phyloP scores from a whole-genome alignment of 2,888 invertebrate species.

The Neoaliturus tenellus region DNA sequence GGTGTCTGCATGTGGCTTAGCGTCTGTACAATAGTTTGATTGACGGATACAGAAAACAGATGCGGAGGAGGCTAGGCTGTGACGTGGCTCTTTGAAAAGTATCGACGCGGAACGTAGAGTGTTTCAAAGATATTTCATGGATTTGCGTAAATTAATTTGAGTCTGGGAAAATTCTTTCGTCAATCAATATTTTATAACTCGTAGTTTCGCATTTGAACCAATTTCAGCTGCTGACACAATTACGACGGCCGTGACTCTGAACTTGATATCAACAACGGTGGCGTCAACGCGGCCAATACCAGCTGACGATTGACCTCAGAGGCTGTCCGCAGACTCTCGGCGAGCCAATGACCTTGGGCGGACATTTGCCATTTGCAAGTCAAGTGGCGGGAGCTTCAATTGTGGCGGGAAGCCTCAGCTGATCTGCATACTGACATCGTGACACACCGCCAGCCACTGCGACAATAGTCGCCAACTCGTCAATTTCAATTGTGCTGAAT shows the following conservation, averaged over 20 bases:
- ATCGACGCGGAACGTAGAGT: background rate
- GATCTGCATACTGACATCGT: constrained; percentile 22
- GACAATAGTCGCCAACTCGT: constrained; percentile 3
- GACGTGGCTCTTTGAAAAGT: background rate
- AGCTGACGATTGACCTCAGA: background rate
- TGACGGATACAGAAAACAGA: constrained; percentile 38
- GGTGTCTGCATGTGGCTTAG: background rate
- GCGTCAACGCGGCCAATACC: too few relatives aligned
- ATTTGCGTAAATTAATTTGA: too few relatives aligned
- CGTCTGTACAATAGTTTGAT: constrained; percentile 10
- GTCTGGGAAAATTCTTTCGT: too few relatives aligned
- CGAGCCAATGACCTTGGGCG: constrained; percentile 36
- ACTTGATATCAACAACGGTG: background rate
- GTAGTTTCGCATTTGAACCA: too few relatives aligned
- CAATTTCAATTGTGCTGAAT: background rate
- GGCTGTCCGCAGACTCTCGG: background rate
- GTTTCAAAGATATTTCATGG: too few relatives aligned
- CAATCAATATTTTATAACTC: too few relatives aligned
- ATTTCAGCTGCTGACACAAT: background rate
- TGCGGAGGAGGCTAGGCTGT: background rate
- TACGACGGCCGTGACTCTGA: background rate
- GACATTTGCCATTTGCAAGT: constrained; percentile 42
- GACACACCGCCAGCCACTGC: background rate
- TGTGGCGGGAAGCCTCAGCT: constrained; percentile 39
- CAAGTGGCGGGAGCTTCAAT: constrained; percentile 38